These are phyloP conservation scores for Elaphurus davidianus DNA, from an alignment of 2,113 vertebrate species.

Conservation along the genomic window DNA sequence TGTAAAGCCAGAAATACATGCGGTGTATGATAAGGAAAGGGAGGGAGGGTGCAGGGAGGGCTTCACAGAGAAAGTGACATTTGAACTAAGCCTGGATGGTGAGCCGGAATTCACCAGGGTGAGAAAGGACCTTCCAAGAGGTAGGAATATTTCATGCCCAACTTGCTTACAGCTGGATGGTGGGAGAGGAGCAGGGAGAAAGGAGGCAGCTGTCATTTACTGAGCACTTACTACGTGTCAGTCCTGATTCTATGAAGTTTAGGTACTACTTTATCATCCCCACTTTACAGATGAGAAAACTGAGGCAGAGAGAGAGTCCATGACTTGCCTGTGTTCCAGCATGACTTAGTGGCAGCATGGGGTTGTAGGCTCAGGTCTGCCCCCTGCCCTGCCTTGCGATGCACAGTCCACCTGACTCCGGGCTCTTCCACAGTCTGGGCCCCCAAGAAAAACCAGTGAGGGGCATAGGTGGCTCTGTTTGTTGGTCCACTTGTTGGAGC, in stretches of 20 bases:
- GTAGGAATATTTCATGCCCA: not conserved
- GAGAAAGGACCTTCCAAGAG: not conserved
- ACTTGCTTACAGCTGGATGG: not conserved
- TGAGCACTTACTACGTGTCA: not conserved
- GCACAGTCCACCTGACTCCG: not conserved
- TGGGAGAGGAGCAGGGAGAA: not conserved
- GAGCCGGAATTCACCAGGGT: not conserved
- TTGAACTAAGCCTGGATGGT: not conserved
- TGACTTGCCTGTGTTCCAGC: not conserved
- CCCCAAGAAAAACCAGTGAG: not conserved
- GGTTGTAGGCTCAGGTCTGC: not conserved
- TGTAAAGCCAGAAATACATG: not conserved
- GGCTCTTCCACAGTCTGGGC: not conserved
- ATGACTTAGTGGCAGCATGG: not conserved
- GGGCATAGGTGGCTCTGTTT: not conserved
- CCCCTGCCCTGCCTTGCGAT: not conserved
- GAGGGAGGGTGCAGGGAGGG: not conserved
- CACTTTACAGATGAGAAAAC: constrained; percentile 1
- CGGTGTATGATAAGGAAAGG: not conserved
- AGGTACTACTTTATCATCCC: not conserved
- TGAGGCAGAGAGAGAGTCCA: not conserved
- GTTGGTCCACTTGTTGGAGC: not conserved
- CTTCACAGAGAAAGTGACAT: not conserved
- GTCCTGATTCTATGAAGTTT: not conserved
- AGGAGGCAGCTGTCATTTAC: not conserved